Evolutionary conservation across 2,888 invertebrate species (phyloP), one percentile per base, ranked within the genome.

Genomic region (Syrista parreyssii): DNA sequence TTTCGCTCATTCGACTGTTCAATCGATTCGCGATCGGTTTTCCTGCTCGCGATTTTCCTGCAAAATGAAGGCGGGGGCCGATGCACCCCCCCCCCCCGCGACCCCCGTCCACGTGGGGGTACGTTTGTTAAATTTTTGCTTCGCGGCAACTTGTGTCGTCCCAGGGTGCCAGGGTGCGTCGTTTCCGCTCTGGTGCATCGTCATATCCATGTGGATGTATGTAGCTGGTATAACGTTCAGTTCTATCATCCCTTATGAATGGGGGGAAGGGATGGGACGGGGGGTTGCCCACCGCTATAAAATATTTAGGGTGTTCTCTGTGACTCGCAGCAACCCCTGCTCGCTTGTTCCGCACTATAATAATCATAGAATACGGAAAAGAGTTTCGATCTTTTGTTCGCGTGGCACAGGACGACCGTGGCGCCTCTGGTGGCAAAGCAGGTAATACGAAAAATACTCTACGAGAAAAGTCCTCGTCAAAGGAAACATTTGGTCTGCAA

Each of bases 331-430:
- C 71, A 15, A 31, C 0, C 31, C 3, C 31, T 33, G 32, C 23
- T 30, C 71, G 71, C 23, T 71, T 33, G 31, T 71, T 33, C 40
- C 40, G 40, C 77, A 75, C 77, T 77, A 77, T 77, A 77, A 77
- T 77, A 77, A 71, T 77, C 77, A 77, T 77, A 75, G 77, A 77
- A 77, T 77, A 75, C 75, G 34, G 55, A 55, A 77, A 35, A 30
- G 75, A 77, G 68, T 69, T 69, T 77, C 77, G 77, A 77, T 77
- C 69, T 69, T 71, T 36, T 77, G 71, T 32, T 33, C 71, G 71
- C 31, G 3, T 31, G 32, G 71, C 71, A 33, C 23, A 23, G 55
- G 23, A 23, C 55, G 55, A 55, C 55, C 6, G 55, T 55, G 9
- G 55, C 55, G 55, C 55, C 23, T 55, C 55, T 23, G 2, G 55